phyloP scores from a whole-genome alignment of 2,113 vertebrate species.

The Ctenomys sociabilis region DNA sequence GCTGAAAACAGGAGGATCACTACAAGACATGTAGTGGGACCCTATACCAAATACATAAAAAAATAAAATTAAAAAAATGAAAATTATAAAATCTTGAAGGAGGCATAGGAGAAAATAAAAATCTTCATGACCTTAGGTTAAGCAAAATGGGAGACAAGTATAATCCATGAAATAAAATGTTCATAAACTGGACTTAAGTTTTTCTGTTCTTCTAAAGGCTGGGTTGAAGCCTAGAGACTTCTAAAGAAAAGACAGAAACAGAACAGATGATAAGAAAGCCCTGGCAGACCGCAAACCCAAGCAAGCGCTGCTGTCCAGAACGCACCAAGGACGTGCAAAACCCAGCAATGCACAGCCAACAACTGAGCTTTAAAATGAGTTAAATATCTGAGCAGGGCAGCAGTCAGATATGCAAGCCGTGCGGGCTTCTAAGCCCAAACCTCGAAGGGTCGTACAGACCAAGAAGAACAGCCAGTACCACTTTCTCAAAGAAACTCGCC shows the following conservation, averaged over 20 bases:
- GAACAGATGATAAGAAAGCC: background rate
- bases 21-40: too few relatives aligned
- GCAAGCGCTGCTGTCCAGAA: background rate
- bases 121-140: background rate
- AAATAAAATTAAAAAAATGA: too few relatives aligned
- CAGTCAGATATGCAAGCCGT: background rate
- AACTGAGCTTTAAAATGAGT: background rate
- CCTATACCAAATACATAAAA: too few relatives aligned
- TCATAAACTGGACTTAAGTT: slow-evolving; percentile 4
- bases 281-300: background rate
- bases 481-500: background rate
- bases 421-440: background rate
- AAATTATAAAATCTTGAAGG: background rate
- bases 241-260: background rate
- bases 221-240: background rate
- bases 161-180: background rate
- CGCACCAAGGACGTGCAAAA: background rate
- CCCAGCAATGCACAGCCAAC: background rate
- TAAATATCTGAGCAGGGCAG: background rate
- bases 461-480: background rate
- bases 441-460: background rate
- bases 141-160: background rate
- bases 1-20: too few relatives aligned
- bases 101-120: background rate
- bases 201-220: background rate